Evolutionary conservation across 2,113 vertebrate genomes (phyloP), one percentile per base, ranked within the genome.

Genomic region (Corvus hawaiiensis): DNA sequence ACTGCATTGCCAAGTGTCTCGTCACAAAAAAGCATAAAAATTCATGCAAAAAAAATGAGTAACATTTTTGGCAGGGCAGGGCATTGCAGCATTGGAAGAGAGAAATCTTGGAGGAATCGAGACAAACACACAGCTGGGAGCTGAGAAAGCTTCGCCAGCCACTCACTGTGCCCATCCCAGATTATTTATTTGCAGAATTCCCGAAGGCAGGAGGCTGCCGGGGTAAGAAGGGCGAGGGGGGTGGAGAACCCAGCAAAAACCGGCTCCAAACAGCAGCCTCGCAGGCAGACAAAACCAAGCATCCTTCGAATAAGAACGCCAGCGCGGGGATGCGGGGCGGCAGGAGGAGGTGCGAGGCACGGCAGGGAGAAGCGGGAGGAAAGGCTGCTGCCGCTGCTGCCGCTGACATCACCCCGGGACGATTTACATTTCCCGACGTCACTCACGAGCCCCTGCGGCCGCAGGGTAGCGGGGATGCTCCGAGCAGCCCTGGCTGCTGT

Each of bases 31-130:
- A 41, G n/a, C n/a, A 71, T 64, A 52, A 62, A 93, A 91, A 94
- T 79, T 68, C 20, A 79, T 61, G 33, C 1, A 64, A 69, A 75
- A 81, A 33, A 37, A 44, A 79, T 0, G 2, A 92, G 59, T 32
- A 89, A 76, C 56, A 87, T 79, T 94, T 93, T 94, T 94, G 91
- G 91, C 91, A 94, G 61, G 33, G 43, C 26, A 85, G 58, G 32
- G 16, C 33, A 82, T 62, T 93, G 51, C 39, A 84, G 76, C 67
- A 51, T 9, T 92, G 76, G 71, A 74, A 71, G 51, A 81, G 61
- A 71, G 62, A 81, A 94, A 59, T 58, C 28, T 77, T 55, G 77
- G 82, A 71, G 39, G 62, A 54, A 93, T 27, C 1, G 6, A 79
- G 73, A 56, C 51, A 81, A 89, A 75, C 46, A 68, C 66, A 41